Evolutionary conservation across 2,888 invertebrate genomes (phyloP), one percentile per base, ranked within the genome.

Genomic region (Zygogramma bicolorata): DNA sequence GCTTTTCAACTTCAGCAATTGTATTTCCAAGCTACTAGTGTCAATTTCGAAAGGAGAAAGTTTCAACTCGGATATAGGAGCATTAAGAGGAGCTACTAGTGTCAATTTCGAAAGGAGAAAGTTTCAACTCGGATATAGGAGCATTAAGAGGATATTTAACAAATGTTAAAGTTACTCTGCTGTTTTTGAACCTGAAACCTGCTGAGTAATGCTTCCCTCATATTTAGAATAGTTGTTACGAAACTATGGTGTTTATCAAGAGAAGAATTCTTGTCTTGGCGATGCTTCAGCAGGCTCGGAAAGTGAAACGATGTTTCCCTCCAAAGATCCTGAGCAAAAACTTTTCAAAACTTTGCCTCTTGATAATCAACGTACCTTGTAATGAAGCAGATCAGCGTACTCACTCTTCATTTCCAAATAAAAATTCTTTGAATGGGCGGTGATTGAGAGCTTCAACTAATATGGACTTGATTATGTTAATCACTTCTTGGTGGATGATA

Each of bases 321-420:
- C 75, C 73, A 75, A 77, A 75, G 74, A 75, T 74, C 53, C n/a
- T n/a, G n/a, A n/a, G n/a, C n/a, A n/a, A n/a, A n/a, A 80, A 72
- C 77, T 73, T 78, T 76, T 70, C 61, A 61, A 71, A 66, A 71
- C 57, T 38, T 71, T 57, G n/a, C 75, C 80, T 78, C 75, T 31
- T 31, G 31, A 31, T 31, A 31, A 59, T 40, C 67, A 81, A 71
- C 77, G n/a, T 72, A 81, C 78, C 58, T 76, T 80, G 73, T 81
- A 63, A 31, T 31, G 31, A 31, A 31, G 31, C 31, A 31, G 31
- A 31, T 62, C 57, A 38, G 68, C 65, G 60, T 79, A 79, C 74
- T 77, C 76, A 80, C 79, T 81, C 73, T 79, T 76, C 75, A 81
- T 80, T 82, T 79, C n/a, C 31, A 31, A 31, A 31, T 31, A 31